These are phyloP conservation scores for Caerostris extrusa DNA, from an alignment of 1,140 invertebrate species.

Conservation along the genomic window DNA sequence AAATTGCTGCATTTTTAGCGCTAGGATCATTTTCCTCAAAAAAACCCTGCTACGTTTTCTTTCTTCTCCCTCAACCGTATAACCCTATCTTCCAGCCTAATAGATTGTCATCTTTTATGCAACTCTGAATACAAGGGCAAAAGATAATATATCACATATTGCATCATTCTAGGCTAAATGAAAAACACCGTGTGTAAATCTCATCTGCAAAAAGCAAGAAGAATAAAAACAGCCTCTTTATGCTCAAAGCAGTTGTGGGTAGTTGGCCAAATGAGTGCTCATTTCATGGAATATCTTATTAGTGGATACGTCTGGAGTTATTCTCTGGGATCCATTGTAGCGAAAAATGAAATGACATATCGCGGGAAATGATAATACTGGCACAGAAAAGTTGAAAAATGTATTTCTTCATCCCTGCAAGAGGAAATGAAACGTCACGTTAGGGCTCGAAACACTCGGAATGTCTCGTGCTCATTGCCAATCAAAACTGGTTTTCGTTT, in stretches of 20 bases:
- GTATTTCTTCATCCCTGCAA: neutral
- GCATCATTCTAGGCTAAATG: neutral
- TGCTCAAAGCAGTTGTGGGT: neutral
- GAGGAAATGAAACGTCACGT: constrained; percentile 18
- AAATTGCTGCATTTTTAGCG: too few species aligned
- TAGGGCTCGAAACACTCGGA: neutral
- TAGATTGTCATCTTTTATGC: neutral
- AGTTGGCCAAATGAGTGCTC: neutral
- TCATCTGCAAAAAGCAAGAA: too few species aligned
- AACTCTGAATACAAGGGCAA: neutral
- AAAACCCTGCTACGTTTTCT: too few species aligned
- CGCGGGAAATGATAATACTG: constrained; percentile 21
- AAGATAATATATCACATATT: constrained; percentile 3
- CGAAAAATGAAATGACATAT: constrained; percentile 42
- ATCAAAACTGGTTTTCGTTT: neutral
- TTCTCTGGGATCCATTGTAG: neutral
- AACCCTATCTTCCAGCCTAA: too few species aligned
- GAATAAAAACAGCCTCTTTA: neutral
- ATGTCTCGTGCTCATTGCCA: neutral
- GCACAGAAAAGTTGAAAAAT: constrained; percentile 7
- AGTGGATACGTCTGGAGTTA: constrained; percentile 2
- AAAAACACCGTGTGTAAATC: neutral
- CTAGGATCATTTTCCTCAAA: too few species aligned
- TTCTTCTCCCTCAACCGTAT: too few species aligned
- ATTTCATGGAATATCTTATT: constrained; percentile 36